Base-by-base conservation (phyloP, 53 echinoderm and acorn worm species). In the Paracentrotus lividus region DNA sequence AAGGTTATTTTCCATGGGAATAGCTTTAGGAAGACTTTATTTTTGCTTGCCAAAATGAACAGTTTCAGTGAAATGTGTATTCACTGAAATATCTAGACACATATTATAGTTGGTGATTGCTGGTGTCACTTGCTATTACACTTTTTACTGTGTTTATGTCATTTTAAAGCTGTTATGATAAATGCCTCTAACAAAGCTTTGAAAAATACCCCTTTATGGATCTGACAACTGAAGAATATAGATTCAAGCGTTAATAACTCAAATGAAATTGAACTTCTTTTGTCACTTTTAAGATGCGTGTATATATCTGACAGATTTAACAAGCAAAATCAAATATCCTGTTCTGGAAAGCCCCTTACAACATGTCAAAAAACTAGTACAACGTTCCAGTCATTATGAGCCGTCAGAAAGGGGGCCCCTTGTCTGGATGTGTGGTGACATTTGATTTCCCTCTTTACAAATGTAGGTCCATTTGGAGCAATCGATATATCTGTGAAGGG, bases 391-490 rank as follows among this genome's bases (percentile, higher is more conserved):
- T 81, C 47, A 44, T 44, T 49, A 14, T 45, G 81, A 81, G 47
- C 81, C 0, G 27, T n/a, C n/a, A 81, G 44, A 26, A 21, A n/a
- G n/a, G 44, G 81, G 81, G 81, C 81, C 81, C 81, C 81, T 81
- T 47, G 49, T 81, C 81, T 81, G n/a, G 26, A 81, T 44, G 45
- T 45, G 47, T 81, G 47, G 47, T 81, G 81, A 81, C 81, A 81
- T 81, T 81, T 81, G 81, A 81, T 81, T 81, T 81, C 81, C 81
- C 47, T n/a, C n/a, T 81, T 81, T 43, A 81, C 81, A 21, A 24
- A 47, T 81, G 81, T 81, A 45, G 26, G 20, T 47, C 12, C 45
- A 47, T 81, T 81, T 81, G 47, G 81, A 44, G 44, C 81, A 81
- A 57, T 47, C 47, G 45, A 81, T n/a, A 81, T 81, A 81, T 27